These are phyloP conservation scores for Beaufortia kweichowensis DNA, from an alignment of 2,113 vertebrate species.

Conservation along the genomic window DNA sequence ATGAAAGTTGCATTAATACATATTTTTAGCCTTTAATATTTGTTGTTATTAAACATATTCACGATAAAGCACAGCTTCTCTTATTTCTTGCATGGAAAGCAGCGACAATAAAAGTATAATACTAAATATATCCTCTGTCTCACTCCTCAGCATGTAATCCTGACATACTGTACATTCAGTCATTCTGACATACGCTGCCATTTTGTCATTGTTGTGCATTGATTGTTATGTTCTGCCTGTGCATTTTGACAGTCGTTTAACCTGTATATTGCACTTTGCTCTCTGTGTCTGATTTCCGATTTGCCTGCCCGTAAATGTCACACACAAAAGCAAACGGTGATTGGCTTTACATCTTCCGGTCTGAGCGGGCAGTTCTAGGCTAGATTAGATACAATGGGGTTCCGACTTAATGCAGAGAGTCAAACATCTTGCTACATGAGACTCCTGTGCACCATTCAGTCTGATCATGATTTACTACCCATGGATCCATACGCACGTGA, in stretches of 20 bases:
- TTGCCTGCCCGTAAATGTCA: background rate
- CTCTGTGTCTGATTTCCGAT: background rate
- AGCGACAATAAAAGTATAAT: no score
- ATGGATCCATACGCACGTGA: conserved; percentile 14
- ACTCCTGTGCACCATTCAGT: background rate
- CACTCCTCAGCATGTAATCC: background rate
- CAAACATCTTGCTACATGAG: background rate
- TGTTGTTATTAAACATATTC: no score
- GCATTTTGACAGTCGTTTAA: background rate
- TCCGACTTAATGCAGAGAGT: background rate
- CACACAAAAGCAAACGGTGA: no score
- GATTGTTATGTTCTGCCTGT: background rate
- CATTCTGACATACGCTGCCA: background rate
- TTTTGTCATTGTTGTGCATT: background rate
- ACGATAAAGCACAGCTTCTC: no score
- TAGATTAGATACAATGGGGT: background rate
- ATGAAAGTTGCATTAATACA: no score
- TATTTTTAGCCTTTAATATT: no score
- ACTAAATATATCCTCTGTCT: no score
- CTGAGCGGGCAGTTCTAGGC: no score
- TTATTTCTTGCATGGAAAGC: no score
- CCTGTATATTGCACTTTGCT: background rate
- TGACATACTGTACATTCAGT: background rate
- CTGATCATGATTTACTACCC: conserved; percentile 2
- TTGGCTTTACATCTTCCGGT: no score